phyloP scores from a whole-genome alignment of 2,113 vertebrate species.

The Phoxinus phoxinus region DNA sequence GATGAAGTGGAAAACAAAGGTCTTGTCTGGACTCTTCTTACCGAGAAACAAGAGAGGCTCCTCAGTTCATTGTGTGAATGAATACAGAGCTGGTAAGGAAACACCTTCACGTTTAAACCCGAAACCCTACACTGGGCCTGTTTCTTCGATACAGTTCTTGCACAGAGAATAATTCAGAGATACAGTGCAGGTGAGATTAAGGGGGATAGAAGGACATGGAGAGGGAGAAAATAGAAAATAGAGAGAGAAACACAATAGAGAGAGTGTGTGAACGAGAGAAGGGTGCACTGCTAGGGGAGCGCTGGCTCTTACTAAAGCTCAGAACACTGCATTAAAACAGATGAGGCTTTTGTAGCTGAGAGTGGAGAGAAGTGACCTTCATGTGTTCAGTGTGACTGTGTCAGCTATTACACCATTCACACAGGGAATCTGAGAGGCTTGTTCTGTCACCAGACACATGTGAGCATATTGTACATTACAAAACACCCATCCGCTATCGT shows the following conservation, averaged over 20 bases:
- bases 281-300: slow-evolving; percentile 37
- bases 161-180: slow-evolving; percentile 55
- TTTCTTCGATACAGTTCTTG: slow-evolving; percentile 55
- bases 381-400: slow-evolving; percentile 58
- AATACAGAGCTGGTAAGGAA: slow-evolving; percentile 61
- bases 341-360: slow-evolving; percentile 57
- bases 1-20: slow-evolving; percentile 62
- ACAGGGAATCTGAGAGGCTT: slow-evolving; percentile 43
- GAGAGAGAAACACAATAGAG: slow-evolving; percentile 42
- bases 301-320: slow-evolving; percentile 49
- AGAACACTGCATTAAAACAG: slow-evolving; percentile 59
- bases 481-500: slow-evolving; percentile 33
- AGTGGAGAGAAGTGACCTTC: slow-evolving; percentile 60
- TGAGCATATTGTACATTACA: slow-evolving; percentile 43
- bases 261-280: slow-evolving; percentile 53
- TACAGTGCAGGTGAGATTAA: slow-evolving; percentile 37
- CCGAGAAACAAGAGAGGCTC: slow-evolving; percentile 59
- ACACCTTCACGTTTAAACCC: slow-evolving; percentile 63
- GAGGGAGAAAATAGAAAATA: slow-evolving; percentile 11
- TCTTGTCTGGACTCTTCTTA: slow-evolving; percentile 60
- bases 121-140: slow-evolving; percentile 53
- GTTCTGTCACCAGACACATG: slow-evolving; percentile 23
- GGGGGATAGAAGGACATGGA: not conserved
- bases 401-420: slow-evolving; percentile 53
- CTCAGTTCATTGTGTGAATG: slow-evolving; percentile 55